Evolutionary conservation across 2,113 vertebrate species (phyloP).

Genomic region (Boleophthalmus pectinirostris): DNA sequence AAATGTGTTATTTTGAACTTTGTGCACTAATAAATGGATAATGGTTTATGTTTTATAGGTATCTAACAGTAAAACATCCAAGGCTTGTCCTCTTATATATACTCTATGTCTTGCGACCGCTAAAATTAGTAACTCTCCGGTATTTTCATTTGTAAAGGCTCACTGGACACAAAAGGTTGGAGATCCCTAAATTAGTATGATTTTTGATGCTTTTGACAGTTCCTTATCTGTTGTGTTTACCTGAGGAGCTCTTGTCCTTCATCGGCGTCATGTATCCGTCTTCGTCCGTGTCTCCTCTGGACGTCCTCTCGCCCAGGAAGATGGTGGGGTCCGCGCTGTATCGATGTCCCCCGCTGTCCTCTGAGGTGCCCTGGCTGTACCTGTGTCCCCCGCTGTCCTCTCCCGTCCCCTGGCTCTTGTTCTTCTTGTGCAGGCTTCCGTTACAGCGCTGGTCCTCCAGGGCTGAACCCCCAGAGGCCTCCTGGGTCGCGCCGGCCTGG

Average conservation of each 20-base stretch:
- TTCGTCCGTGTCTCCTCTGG: slow-evolving; percentile 84
- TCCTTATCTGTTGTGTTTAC: slow-evolving; percentile 64
- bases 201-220: too few species aligned
- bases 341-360: slow-evolving; percentile 88
- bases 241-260: slow-evolving; percentile 91
- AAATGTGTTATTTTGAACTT: too few species aligned
- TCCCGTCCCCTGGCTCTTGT: slow-evolving; percentile 61
- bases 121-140: too few species aligned
- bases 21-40: too few species aligned
- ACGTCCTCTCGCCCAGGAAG: slow-evolving; percentile 83
- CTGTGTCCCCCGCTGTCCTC: slow-evolving; percentile 90
- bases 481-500: slow-evolving; percentile 74
- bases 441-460: slow-evolving; percentile 90
- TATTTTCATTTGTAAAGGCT: too few species aligned
- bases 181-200: too few species aligned
- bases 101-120: too few species aligned
- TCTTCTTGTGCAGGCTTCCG: slow-evolving; percentile 86
- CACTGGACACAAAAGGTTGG: too few species aligned
- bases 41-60: too few species aligned
- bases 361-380: slow-evolving; percentile 78
- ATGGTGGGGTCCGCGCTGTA: slow-evolving; percentile 95
- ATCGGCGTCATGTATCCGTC: slow-evolving; percentile 94
- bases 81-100: too few species aligned
- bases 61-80: too few species aligned
- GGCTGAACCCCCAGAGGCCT: slow-evolving; percentile 70